A percentile compares a stretch with the other conserved stretches of the same genome.
phyloP scores from a whole-genome alignment of 1,140 invertebrate species.

The Apocrypta bakeri region DNA sequence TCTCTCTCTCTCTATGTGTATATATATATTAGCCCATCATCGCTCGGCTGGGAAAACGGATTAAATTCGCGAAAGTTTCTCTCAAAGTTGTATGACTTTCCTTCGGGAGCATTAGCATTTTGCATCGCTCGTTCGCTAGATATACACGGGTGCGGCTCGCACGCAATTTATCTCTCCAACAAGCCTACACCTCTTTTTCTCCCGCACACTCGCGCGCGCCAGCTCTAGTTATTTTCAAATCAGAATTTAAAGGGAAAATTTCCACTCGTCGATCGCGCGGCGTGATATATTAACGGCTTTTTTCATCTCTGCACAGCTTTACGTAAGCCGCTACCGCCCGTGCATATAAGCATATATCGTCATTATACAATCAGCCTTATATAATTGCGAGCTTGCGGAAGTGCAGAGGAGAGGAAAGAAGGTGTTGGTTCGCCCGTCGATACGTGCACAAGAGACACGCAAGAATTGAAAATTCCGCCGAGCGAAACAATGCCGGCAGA shows the following conservation, averaged over 20 bases:
- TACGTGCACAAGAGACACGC: neutral
- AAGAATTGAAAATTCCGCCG: neutral
- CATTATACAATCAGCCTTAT: neutral
- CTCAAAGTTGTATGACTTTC: conserved; percentile 27
- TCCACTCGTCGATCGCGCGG: neutral
- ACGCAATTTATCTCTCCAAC: neutral
- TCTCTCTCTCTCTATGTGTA: too few species aligned
- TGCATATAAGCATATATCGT: too few species aligned
- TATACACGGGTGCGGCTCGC: neutral
- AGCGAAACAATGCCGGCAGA: neutral
- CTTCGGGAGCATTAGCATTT: conserved; percentile 19
- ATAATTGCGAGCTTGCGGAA: neutral
- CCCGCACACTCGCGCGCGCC: too few species aligned
- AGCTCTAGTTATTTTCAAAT: neutral
- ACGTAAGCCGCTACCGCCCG: neutral
- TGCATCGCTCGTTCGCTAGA: neutral
- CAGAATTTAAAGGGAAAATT: neutral
- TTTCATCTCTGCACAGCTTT: too few species aligned
- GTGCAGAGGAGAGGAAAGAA: neutral
- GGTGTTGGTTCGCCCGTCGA: neutral
- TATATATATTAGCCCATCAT: conserved; percentile 10
- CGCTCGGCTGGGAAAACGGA: neutral
- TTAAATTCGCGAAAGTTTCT: conserved; percentile 17
- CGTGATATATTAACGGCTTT: too few species aligned
- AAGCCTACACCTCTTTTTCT: neutral